These are phyloP conservation scores for Graptemys geographica DNA, from an alignment of 2,797 vertebrate genomes.

Conservation along the genomic window DNA sequence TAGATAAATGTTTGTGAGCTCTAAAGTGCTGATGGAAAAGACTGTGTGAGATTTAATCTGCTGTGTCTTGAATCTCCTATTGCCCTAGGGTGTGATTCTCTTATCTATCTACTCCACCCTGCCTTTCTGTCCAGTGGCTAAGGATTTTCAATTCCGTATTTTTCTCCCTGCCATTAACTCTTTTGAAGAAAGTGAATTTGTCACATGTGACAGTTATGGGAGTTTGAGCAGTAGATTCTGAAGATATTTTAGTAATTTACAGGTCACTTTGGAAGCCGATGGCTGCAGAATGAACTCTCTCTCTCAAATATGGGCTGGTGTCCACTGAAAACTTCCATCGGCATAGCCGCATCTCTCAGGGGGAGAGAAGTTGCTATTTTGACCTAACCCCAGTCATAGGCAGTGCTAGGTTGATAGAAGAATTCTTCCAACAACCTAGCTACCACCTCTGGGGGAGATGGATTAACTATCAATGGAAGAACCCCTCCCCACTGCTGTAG, in stretches of 20 bases:
- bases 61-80: background rate
- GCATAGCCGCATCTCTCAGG: background rate
- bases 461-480: no score
- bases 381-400: background rate
- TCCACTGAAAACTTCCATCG: background rate
- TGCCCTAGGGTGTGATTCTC: background rate
- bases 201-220: background rate
- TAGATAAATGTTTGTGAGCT: background rate
- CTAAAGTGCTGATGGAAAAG: background rate
- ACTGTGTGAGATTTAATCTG: background rate
- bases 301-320: background rate
- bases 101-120: background rate
- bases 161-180: slow-evolving; percentile 14
- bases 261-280: background rate
- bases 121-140: background rate
- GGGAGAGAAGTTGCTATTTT: background rate
- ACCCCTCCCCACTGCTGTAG: no score
- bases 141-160: background rate
- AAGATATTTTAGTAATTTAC: background rate
- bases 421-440: background rate
- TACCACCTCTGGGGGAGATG: no score
- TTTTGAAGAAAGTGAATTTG: background rate
- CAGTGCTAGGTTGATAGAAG: background rate
- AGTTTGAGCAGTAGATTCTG: background rate
- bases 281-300: background rate